A percentile compares a stretch with the other conserved stretches of the same genome.
Evolutionary conservation across 2,888 invertebrate genomes (phyloP).

Genomic region (Drosophila seclusa): DNA sequence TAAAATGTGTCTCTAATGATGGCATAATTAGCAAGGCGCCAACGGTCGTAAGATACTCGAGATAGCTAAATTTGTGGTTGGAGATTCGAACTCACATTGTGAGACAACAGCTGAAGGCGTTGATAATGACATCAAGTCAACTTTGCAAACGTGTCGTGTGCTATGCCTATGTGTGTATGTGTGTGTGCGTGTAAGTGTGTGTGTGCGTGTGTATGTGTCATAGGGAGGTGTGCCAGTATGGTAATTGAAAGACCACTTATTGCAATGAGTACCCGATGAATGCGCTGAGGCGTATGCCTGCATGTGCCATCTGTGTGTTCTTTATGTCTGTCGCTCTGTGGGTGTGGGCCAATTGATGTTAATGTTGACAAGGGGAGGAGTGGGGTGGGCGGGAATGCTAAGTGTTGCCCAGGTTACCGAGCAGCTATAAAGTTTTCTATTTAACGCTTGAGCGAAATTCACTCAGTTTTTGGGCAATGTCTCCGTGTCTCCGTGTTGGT

Average conservation of each 20-base stretch:
- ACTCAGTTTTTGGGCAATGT: slow-evolving; percentile 14
- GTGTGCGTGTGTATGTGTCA: not conserved
- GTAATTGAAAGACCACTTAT: slow-evolving; percentile 78
- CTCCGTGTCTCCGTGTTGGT: slow-evolving; percentile 15
- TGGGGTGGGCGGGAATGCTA: not conserved
- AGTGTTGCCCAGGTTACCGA: slow-evolving; percentile 57
- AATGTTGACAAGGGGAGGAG: slow-evolving; percentile 2
- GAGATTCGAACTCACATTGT: slow-evolving; percentile 17
- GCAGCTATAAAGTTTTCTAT: slow-evolving; percentile 73
- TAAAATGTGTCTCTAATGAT: slow-evolving; percentile 67
- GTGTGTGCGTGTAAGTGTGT: not conserved
- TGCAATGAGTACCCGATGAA: slow-evolving; percentile 50
- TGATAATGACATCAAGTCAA: slow-evolving; percentile 76
- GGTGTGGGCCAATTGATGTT: slow-evolving; percentile 28
- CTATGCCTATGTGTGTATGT: not conserved
- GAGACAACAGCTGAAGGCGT: slow-evolving; percentile 40
- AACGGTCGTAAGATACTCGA: slow-evolving; percentile 53
- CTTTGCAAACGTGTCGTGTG: slow-evolving; percentile 48
- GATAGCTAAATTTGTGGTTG: slow-evolving; percentile 18
- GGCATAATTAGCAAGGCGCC: slow-evolving; percentile 79
- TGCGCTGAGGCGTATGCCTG: slow-evolving; percentile 10
- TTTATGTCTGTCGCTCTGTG: not conserved
- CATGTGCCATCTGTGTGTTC: slow-evolving; percentile 9
- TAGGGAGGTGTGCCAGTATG: slow-evolving; percentile 41
- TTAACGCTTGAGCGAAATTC: slow-evolving; percentile 71